These are phyloP conservation scores for Sphaeramia orbicularis DNA, from an alignment of 2,797 vertebrate genomes.

Conservation along the genomic window DNA sequence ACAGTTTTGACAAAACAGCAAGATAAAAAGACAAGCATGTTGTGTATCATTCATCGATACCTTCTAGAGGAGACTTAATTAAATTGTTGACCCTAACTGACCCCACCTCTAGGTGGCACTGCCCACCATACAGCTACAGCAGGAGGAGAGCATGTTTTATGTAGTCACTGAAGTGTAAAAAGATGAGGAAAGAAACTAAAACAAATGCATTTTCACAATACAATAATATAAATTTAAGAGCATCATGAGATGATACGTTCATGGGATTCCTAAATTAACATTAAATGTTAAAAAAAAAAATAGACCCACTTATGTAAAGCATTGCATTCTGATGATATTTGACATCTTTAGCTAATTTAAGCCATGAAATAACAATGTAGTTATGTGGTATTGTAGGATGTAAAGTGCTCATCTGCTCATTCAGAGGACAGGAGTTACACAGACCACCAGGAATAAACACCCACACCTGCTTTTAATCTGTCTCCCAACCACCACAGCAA, in stretches of 20 bases:
- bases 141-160: neutral
- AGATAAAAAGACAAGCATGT: too few species aligned
- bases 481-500: neutral
- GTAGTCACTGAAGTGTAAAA: neutral
- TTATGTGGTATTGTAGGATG: neutral
- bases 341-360: neutral
- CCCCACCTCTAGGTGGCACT: constrained; percentile 78
- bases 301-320: too few species aligned
- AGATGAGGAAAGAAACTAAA: neutral
- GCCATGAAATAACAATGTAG: neutral
- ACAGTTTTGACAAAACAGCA: too few species aligned
- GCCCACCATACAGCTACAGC: constrained; percentile 46
- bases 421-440: neutral
- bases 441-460: neutral
- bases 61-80: too few species aligned
- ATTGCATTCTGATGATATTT: neutral
- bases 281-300: too few species aligned
- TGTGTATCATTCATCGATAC: too few species aligned
- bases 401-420: neutral
- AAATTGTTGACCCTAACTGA: constrained; percentile 58
- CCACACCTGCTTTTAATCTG: neutral
- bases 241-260: too few species aligned
- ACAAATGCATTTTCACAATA: neutral
- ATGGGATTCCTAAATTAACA: too few species aligned
- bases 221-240: neutral